Evolutionary conservation across 2,797 vertebrate species (phyloP), one percentile per base, ranked within the genome.

Genomic region (Bovichtus variegatus): DNA sequence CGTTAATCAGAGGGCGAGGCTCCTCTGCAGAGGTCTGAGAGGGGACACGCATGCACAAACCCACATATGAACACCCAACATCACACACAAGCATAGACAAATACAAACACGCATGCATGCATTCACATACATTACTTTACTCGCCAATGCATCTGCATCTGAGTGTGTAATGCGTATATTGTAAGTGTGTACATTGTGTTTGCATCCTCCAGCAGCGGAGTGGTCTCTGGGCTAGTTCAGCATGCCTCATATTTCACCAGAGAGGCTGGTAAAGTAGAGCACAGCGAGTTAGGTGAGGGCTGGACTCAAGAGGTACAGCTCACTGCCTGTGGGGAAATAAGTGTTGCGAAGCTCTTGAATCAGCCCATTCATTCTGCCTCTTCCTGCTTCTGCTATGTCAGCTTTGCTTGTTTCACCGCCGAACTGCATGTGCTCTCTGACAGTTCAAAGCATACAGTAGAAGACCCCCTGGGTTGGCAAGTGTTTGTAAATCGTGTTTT

Each of bases 321-420:
- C 13, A 4, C 36, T 19, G 84, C 88, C 87, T 80, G 71, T 83
- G 73, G 90, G 87, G 85, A 82, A 90, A 92, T 89, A 85, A 84
- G 61, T 31, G 66, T n/a, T 67, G 59, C 59, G 25, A 62, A 63
- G 76, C 78, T 85, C 69, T 81, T 81, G 77, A 86, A 77, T 84
- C 76, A 80, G 69, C 70, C 76, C 75, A 83, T 88, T 88, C 89
- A 90, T 78, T 74, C 75, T 67, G 69, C 72, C 55, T 71, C 76
- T 36, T 64, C 47, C 68, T 68, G 47, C 71, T 16, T 25, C 69
- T 70, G 76, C 71, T 60, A 36, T 2, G 11, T 38, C 62, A 51
- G 50, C 70, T 60, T 46, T 53, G 47, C 63, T 47, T 18, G 41
- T 21, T 61, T 71, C 40, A 16, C 18, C 2, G 3, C 71, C 78